Evolutionary conservation across 2,888 invertebrate genomes (phyloP).

Genomic region (Lagria hirta): DNA sequence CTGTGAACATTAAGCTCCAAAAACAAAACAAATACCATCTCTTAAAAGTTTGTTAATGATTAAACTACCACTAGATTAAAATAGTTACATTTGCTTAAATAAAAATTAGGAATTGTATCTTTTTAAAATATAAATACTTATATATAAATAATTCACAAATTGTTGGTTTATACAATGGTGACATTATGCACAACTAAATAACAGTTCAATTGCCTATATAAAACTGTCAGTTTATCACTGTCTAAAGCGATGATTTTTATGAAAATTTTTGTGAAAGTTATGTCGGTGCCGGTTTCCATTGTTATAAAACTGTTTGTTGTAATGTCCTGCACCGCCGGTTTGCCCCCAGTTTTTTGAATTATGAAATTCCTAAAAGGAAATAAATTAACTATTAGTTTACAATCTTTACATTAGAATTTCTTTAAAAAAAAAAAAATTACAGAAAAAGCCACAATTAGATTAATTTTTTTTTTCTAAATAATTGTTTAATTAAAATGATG

Average conservation of each 20-base stretch:
- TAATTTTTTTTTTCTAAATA: no score
- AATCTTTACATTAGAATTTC: no score
- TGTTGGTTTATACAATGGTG: constrained; percentile 15
- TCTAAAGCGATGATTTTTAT: constrained; percentile 50
- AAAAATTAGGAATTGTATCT: constrained; percentile 16
- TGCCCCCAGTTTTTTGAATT: constrained; percentile 56
- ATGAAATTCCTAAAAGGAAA: constrained; percentile 55
- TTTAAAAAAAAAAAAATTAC: no score
- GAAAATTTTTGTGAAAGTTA: constrained; percentile 49
- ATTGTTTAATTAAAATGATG: no score
- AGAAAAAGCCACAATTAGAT: no score
- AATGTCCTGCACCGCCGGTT: constrained; percentile 38
- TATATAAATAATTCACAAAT: constrained; percentile 22
- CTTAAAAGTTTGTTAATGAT: constrained; percentile 21
- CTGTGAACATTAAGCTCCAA: constrained; percentile 32
- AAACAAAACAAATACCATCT: constrained; percentile 31
- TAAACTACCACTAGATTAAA: constrained; percentile 18
- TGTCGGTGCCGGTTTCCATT: constrained; percentile 45
- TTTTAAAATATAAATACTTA: constrained; percentile 24
- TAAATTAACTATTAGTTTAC: no score
- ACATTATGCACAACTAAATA: constrained; percentile 29
- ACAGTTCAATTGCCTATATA: constrained; percentile 20
- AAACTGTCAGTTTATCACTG: constrained; percentile 41
- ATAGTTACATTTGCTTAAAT: constrained; percentile 15
- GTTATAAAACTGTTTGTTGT: constrained; percentile 47